Conservation (phyloP, 2,113 vertebrate species). For the Sula dactylatra region DNA sequence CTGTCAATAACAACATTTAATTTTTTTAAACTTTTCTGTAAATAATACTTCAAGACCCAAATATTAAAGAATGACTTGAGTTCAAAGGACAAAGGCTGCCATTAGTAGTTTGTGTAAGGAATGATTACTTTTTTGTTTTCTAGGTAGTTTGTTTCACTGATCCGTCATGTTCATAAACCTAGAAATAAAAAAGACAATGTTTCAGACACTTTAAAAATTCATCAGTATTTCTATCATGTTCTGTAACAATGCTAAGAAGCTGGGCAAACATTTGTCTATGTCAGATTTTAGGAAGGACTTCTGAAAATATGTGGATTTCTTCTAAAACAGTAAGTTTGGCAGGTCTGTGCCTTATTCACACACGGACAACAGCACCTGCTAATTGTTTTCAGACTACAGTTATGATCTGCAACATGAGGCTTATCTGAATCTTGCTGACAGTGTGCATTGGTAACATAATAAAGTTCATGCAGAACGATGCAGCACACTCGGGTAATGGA, state of each 20-base stretch:
- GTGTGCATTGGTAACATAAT: background rate
- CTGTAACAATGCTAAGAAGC: background rate
- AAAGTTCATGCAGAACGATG: background rate
- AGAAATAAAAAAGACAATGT: background rate
- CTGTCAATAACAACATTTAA: background rate
- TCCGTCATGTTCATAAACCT: background rate
- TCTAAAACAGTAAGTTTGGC: background rate
- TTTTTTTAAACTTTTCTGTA: background rate
- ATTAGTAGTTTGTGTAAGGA: background rate
- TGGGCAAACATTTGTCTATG: background rate
- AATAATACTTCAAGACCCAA: background rate
- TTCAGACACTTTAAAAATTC: background rate
- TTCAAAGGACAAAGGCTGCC: background rate
- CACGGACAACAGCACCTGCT: background rate
- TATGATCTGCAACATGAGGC: background rate
- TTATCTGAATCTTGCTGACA: background rate
- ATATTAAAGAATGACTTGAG: background rate
- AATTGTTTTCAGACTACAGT: background rate
- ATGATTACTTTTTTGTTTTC: background rate
- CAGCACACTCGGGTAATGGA: background rate
- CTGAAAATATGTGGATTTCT: background rate
- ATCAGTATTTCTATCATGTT: background rate
- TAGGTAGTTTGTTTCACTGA: background rate
- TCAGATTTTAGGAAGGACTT: background rate
- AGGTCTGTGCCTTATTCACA: background rate